Base-by-base conservation (phyloP, 2,888 invertebrate species). In the Bellardia bayeri region DNA sequence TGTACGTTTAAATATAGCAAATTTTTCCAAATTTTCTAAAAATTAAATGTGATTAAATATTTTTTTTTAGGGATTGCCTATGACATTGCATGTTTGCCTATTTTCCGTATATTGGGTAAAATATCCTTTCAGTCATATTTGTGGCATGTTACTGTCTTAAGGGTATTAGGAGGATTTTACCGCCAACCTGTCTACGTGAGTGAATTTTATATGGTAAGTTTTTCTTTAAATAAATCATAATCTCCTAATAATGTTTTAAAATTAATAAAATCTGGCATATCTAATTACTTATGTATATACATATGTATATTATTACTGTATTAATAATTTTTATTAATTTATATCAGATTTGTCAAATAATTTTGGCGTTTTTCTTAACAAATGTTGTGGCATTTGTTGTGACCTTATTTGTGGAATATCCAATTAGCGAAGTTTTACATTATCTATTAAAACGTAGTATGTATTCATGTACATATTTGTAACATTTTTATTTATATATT, bases 91-190 rank as follows among this genome's bases (percentile, higher is more conserved):
- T 89, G 89, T 11, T 66, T 91, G 63, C 69, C 90, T 2, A 33
- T 92, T n/a, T 92, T 92, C 68, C 89, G 91, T 0, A 90, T 91
- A 1, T 79, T 92, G 81, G 91, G 91, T n/a, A 89, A 90, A 54
- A 85, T 93, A 23, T 92, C 93, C 3, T 93, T 89, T 81, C 93
- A 92, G 63, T 88, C 91, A 1, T 92, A 89, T 79, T 64, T 93
- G 1, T 91, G 92, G 90, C 93, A 93, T 74, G 75, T 90, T 1
- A 85, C 90, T 0, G 75, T 92, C 66, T 13, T 90, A 88, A 93
- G 88, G 64, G 45, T 88, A 54, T 74, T 88, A 83, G 74, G 45
- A 82, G 90, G 88, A 6, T 89, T 64, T 79, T 56, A 86, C 82
- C 89, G 90, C 78, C 89, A 92, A 40, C 92, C 93, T 0, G 71